Conservation (phyloP, 2,888 invertebrate species). For the Keiferia lycopersicella region DNA sequence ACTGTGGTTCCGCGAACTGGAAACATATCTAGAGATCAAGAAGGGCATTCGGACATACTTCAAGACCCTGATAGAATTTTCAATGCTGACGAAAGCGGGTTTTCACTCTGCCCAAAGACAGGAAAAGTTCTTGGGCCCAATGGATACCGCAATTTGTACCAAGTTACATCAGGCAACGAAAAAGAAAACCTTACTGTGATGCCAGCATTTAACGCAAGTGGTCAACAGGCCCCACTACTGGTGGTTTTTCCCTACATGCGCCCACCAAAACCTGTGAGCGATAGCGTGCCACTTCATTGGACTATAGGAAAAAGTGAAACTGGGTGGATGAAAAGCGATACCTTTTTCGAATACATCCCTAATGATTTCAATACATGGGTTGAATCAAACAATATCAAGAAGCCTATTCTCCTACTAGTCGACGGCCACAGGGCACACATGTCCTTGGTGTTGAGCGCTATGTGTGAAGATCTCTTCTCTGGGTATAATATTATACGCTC, state of each 20-base stretch:
- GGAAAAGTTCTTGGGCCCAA: not conserved
- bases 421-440: slow-evolving; percentile 43
- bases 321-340: slow-evolving; percentile 36
- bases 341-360: slow-evolving; percentile 42
- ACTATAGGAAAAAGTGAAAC: slow-evolving; percentile 35
- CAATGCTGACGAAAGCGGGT: not conserved
- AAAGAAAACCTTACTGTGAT: not conserved
- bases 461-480: slow-evolving; percentile 35
- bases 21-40: slow-evolving; percentile 23
- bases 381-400: slow-evolving; percentile 31
- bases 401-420: slow-evolving; percentile 37
- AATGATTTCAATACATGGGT: slow-evolving; percentile 41
- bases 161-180: not conserved
- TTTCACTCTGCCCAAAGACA: not conserved
- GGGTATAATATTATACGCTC: slow-evolving; percentile 36
- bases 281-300: slow-evolving; percentile 39
- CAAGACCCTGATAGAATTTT: slow-evolving; percentile 23
- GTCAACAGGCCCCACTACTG: not conserved
- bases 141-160: not conserved
- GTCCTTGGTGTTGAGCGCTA: slow-evolving; percentile 34
- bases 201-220: not conserved
- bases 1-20: slow-evolving; percentile 28
- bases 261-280: slow-evolving; percentile 31
- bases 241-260: slow-evolving; percentile 37
- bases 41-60: slow-evolving; percentile 14